These are phyloP conservation scores for Oppia nitens DNA, from an alignment of 1,140 invertebrate species.

Conservation along the genomic window DNA sequence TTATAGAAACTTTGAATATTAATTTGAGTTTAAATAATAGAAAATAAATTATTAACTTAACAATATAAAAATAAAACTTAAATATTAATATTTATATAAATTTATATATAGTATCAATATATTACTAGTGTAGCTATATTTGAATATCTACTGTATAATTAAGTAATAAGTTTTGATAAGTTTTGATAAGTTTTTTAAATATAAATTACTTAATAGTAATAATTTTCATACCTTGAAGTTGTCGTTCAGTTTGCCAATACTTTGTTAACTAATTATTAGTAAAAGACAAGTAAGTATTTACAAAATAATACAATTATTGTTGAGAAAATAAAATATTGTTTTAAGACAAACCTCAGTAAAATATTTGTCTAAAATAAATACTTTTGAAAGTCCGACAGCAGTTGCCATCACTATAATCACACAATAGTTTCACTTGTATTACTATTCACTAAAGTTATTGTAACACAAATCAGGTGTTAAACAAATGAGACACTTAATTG, in stretches of 20 bases:
- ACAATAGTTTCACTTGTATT: background rate
- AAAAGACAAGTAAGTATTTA: background rate
- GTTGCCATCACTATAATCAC: slow-evolving; percentile 47
- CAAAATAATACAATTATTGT: background rate
- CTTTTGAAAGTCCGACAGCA: slow-evolving; percentile 68
- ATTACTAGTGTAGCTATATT: too few relatives aligned
- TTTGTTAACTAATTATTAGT: slow-evolving; percentile 7
- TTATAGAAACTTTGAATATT: too few relatives aligned
- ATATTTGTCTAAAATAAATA: slow-evolving; percentile 92
- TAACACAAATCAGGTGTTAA: background rate
- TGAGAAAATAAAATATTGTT: background rate
- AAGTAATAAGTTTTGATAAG: too few relatives aligned
- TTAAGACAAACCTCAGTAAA: slow-evolving; percentile 58
- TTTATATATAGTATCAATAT: too few relatives aligned
- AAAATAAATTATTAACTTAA: too few relatives aligned
- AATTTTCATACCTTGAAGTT: slow-evolving; percentile 4
- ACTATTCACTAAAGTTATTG: background rate
- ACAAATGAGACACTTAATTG: background rate
- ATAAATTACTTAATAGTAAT: too few relatives aligned
- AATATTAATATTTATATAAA: too few relatives aligned
- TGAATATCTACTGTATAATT: too few relatives aligned
- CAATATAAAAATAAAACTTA: too few relatives aligned
- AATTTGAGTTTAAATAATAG: too few relatives aligned
- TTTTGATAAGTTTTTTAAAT: too few relatives aligned
- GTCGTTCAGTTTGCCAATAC: slow-evolving; percentile 11